These are phyloP conservation scores for Cardinalis cardinalis DNA, from an alignment of 2,113 vertebrate genomes.

Conservation along the genomic window DNA sequence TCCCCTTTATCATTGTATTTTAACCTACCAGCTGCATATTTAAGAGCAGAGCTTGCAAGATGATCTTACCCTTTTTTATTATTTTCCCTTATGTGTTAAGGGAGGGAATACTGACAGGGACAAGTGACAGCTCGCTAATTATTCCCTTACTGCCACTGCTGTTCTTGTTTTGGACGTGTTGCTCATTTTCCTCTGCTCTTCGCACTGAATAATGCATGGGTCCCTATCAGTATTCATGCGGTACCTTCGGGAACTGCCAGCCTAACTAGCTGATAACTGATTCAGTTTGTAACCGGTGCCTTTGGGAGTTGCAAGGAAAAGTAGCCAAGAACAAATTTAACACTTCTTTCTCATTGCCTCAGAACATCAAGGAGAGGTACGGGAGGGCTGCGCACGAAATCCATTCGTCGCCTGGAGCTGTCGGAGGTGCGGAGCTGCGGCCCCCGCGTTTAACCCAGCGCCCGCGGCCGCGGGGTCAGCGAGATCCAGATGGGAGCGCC, in stretches of 20 bases:
- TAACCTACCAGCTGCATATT: slow-evolving; percentile 75
- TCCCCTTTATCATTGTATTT: slow-evolving; percentile 66
- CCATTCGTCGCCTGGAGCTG: slow-evolving; percentile 42
- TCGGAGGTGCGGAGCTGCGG: background rate
- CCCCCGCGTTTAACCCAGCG: background rate
- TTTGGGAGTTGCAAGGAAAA: slow-evolving; percentile 80
- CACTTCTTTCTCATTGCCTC: slow-evolving; percentile 75
- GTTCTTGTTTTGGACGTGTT: slow-evolving; percentile 91
- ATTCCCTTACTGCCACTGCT: slow-evolving; percentile 96
- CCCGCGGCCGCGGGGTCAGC: background rate
- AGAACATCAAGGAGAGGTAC: slow-evolving; percentile 73
- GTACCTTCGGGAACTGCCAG: slow-evolving; percentile 80
- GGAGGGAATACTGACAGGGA: slow-evolving; percentile 95
- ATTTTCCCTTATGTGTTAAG: slow-evolving; percentile 87
- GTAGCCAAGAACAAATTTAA: slow-evolving; percentile 82
- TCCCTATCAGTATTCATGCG: slow-evolving; percentile 80
- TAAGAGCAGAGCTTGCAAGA: slow-evolving; percentile 69
- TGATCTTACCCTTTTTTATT: slow-evolving; percentile 74
- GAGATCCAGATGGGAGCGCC: slow-evolving; percentile 5
- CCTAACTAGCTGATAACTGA: slow-evolving; percentile 87
- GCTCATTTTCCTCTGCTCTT: slow-evolving; percentile 91
- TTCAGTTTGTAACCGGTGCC: slow-evolving; percentile 83
- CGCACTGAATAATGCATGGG: slow-evolving; percentile 86
- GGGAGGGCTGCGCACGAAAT: slow-evolving; percentile 17
- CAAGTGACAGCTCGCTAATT: slow-evolving; percentile 98